A percentile compares a stretch with the other conserved stretches of the same genome.
phyloP scores from a whole-genome alignment of 2,113 vertebrate genomes.

The Apodemus sylvaticus region DNA sequence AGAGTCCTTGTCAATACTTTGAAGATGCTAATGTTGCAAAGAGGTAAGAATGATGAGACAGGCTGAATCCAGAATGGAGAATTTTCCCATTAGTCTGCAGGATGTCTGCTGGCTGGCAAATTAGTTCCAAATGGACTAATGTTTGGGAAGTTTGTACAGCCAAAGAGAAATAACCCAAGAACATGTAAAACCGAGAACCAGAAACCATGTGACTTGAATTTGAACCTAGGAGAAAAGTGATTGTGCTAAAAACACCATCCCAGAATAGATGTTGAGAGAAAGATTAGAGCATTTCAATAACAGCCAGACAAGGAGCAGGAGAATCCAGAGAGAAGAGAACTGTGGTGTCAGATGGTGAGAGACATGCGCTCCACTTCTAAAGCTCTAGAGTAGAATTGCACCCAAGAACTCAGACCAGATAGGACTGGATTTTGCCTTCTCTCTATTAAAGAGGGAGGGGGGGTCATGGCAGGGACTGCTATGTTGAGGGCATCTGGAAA shows the following conservation, averaged over 20 bases:
- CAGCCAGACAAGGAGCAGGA: neutral
- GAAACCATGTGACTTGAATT: neutral
- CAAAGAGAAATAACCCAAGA: constrained; percentile 10
- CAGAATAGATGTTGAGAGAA: neutral
- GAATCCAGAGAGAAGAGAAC: neutral
- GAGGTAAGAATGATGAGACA: constrained; percentile 26
- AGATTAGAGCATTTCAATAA: neutral
- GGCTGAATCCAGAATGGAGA: neutral
- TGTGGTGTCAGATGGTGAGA: neutral
- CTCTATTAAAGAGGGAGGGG: neutral
- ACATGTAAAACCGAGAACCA: neutral
- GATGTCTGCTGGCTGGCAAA: neutral
- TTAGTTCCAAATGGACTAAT: constrained; percentile 38
- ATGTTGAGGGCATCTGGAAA: constrained; percentile 55
- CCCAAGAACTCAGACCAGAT: neutral
- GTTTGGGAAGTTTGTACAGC: constrained; percentile 30
- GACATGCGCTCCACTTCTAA: neutral
- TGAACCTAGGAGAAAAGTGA: constrained; percentile 11
- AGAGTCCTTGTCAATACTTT: neutral
- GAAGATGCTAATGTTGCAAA: constrained; percentile 43
- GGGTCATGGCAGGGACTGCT: neutral
- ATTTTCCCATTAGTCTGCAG: neutral
- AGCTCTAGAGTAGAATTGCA: neutral
- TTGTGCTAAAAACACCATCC: neutral
- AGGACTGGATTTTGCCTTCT: neutral